Evolutionary conservation across 2,888 invertebrate species (phyloP), one percentile per base, ranked within the genome.

Genomic region (Seladonia tumulorum): DNA sequence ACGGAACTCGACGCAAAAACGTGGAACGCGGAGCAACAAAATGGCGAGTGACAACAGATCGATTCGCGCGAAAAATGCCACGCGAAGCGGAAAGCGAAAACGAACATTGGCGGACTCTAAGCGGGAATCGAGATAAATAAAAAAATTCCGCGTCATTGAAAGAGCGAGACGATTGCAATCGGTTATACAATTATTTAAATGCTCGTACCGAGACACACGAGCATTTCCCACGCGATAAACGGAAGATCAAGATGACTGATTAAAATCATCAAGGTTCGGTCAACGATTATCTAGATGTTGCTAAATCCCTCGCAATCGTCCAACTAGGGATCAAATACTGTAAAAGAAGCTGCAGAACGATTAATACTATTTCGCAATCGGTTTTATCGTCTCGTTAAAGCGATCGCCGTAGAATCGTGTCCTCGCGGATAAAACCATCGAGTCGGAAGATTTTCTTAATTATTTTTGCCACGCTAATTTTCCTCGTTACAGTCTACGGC

Each of bases 151-250:
- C 10, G n/a, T 47, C 71, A 45, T 47, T 45, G 71, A 71, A 25
- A 16, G 45, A 45, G 25, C 45, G 35, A 16, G 25, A 39, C 25
- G 71, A 71, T 39, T 42, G 42, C 70, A 12, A 70, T 42, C 42
- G 42, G 42, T 70, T 70, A 71, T 45, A 70, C 71, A 71, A 71
- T 45, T 71, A 70, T 70, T 70, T 70, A 45, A 71, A 71, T 45
- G n/a, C 4, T 45, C 8, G 7, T 45, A 2, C 16, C 8, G 25
- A 45, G 71, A 42, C 39, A 25, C 39, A 25, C 70, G 16, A 8
- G 16, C 39, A 25, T n/a, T 70, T 70, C 70, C 5, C 42, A 70
- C 42, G 70, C n/a, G 70, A 70, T 42, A 42, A 22, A 45, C n/a
- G n/a, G 39, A 42, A 42, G 42, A 70, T 70, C 70, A 12, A 14